Conservation (phyloP, 2,113 vertebrate species). For the Piprites chloris region DNA sequence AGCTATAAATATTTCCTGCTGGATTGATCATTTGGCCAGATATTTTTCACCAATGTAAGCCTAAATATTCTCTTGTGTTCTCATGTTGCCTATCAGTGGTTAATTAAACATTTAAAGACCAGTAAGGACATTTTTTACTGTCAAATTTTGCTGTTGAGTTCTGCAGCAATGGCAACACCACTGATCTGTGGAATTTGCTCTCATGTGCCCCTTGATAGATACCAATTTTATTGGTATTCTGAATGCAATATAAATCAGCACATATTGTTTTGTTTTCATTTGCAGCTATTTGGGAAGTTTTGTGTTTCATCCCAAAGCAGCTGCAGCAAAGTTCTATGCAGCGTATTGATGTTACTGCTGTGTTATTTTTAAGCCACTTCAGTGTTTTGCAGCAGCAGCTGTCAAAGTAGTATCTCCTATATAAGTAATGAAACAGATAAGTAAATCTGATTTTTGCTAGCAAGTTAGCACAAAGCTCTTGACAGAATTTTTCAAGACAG, state of each 20-base stretch:
- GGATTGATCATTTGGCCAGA: neutral
- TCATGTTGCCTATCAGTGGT: neutral
- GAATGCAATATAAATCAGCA: conserved; percentile 9
- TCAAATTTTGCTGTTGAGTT: neutral
- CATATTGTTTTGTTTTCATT: neutral
- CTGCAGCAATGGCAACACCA: neutral
- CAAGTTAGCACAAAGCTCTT: neutral
- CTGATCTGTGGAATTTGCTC: neutral
- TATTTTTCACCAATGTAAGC: neutral
- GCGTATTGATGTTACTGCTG: neutral
- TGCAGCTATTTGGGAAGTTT: neutral
- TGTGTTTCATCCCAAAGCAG: conserved; percentile 1
- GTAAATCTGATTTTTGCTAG: neutral
- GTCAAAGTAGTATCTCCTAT: neutral
- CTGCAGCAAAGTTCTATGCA: neutral
- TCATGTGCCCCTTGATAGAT: neutral
- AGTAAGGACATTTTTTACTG: neutral
- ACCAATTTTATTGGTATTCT: neutral
- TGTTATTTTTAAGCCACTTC: neutral
- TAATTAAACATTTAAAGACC: neutral
- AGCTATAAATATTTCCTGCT: neutral
- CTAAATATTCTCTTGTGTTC: neutral
- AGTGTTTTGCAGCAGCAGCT: neutral
- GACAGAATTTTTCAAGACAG: neutral
- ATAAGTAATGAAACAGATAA: neutral